These are phyloP conservation scores for Serranus cabrilla DNA, from an alignment of 2,797 vertebrate genomes.

Conservation along the genomic window DNA sequence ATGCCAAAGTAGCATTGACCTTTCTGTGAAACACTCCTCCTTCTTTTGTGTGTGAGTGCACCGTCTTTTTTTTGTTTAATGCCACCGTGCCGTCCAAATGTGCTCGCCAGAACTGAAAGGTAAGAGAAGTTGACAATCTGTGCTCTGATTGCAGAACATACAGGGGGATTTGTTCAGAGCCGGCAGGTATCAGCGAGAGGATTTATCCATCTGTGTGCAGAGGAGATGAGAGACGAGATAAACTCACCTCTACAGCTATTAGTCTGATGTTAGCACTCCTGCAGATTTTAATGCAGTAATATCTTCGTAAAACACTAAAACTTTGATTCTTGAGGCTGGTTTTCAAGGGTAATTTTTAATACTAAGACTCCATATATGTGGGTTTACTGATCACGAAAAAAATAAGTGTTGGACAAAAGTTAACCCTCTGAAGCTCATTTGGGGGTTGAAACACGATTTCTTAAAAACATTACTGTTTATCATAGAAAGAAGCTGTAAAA, in stretches of 20 bases:
- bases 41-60: conserved; percentile 15
- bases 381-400: background rate
- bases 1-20: conserved; percentile 22
- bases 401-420: background rate
- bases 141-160: conserved; percentile 1
- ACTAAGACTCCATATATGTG: background rate
- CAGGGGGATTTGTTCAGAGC: background rate
- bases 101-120: conserved; percentile 9
- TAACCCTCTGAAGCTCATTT: too few species aligned
- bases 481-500: too few species aligned
- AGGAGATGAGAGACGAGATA: background rate
- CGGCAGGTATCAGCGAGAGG: background rate
- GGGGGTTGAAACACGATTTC: background rate
- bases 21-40: conserved; percentile 36
- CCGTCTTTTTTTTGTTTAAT: conserved; percentile 1
- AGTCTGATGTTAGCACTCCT: background rate
- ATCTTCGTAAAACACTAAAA: background rate
- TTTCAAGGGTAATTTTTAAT: background rate
- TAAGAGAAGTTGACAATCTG: background rate
- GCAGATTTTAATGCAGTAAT: too few species aligned
- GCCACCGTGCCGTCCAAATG: background rate
- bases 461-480: background rate
- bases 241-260: background rate
- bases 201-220: background rate
- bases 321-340: background rate